Evolutionary conservation across 2,888 invertebrate species (phyloP).

Genomic region (Aradus depressus): DNA sequence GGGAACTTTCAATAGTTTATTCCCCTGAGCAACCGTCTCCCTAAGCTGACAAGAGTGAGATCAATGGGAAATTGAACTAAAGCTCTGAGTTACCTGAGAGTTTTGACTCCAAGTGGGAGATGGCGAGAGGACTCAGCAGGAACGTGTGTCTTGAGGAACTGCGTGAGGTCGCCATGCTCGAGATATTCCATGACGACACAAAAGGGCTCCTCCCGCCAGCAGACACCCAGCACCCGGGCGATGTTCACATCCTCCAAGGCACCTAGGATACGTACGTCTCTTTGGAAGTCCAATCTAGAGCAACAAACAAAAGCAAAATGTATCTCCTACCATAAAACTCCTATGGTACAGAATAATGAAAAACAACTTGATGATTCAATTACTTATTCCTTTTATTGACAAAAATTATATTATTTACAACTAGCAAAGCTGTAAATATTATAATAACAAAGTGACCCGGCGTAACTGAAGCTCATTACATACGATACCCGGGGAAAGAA

Average conservation of each 20-base stretch:
- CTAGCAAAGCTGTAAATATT: no score
- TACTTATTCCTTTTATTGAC: no score
- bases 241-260: slow-evolving; percentile 55
- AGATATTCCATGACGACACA: slow-evolving; percentile 49
- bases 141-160: slow-evolving; percentile 40
- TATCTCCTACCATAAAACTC: no score
- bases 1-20: neutral
- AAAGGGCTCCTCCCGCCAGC: slow-evolving; percentile 43
- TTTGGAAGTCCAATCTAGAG: slow-evolving; percentile 66
- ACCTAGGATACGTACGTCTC: slow-evolving; percentile 74
- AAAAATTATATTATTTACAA: no score
- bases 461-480: no score
- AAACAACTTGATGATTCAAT: no score
- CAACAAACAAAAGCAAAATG: neutral
- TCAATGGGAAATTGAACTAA: no score
- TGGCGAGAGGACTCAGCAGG: slow-evolving; percentile 36
- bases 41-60: neutral
- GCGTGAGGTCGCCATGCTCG: slow-evolving; percentile 48
- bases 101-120: slow-evolving; percentile 33
- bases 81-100: slow-evolving; percentile 32
- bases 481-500: no score
- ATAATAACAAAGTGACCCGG: no score
- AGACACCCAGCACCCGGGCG: slow-evolving; percentile 44
- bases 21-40: neutral
- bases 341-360: no score